These are phyloP conservation scores for Cottoperca gobio DNA, from an alignment of 2,797 vertebrate species.

Conservation along the genomic window DNA sequence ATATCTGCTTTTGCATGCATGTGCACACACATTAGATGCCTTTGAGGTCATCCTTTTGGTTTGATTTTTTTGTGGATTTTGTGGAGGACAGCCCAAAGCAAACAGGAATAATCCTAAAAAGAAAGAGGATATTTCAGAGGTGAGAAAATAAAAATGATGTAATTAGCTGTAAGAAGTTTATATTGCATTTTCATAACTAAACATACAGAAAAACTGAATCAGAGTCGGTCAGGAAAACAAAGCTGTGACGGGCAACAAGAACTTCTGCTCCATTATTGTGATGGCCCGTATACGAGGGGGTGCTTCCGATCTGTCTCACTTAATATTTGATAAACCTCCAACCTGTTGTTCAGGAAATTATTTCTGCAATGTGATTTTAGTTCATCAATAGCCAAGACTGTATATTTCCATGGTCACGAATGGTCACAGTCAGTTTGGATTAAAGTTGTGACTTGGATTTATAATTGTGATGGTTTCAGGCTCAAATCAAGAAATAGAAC, in stretches of 20 bases:
- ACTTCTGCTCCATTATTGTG: not conserved
- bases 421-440: no score
- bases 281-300: not conserved
- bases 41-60: not conserved
- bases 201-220: not conserved
- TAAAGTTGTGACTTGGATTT: no score
- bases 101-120: not conserved
- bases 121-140: not conserved
- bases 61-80: not conserved
- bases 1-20: not conserved
- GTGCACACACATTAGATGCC: not conserved
- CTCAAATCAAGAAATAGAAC: not conserved
- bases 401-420: not conserved
- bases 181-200: not conserved
- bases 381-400: not conserved
- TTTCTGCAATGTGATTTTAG: not conserved
- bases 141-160: not conserved
- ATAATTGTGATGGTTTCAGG: not conserved
- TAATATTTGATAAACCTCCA: not conserved
- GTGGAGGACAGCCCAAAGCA: not conserved
- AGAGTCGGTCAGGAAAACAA: not conserved
- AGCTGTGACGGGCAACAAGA: not conserved
- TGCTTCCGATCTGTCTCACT: not conserved
- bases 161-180: not conserved
- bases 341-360: not conserved